Conservation (phyloP, 2,888 invertebrate genomes). For the Ceraclea dissimilis region DNA sequence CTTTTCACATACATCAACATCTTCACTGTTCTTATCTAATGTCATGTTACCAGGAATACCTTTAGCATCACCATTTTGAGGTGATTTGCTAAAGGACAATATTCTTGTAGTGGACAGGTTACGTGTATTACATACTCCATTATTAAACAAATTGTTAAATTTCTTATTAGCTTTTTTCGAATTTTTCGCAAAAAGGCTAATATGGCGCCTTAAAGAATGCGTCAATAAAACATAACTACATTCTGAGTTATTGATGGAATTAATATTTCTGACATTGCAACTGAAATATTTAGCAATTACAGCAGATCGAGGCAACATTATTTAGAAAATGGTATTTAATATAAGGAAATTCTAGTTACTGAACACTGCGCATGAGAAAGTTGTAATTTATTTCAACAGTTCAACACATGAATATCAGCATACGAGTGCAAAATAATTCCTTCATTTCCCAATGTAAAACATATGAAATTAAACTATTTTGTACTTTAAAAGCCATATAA, state of each 20-base stretch:
- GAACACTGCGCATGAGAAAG: no score
- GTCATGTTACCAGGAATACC: neutral
- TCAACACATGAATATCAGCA: no score
- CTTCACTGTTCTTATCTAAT: neutral
- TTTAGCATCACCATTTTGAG: neutral
- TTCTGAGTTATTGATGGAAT: slow-evolving; percentile 10
- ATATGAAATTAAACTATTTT: no score
- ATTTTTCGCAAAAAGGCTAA: slow-evolving; percentile 4
- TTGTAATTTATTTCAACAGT: no score
- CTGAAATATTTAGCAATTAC: slow-evolving; percentile 12
- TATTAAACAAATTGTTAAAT: neutral
- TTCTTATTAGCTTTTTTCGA: neutral
- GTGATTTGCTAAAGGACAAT: neutral
- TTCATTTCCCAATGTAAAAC: no score
- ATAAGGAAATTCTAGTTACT: no score
- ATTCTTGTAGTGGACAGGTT: slow-evolving; percentile 1
- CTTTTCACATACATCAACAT: neutral
- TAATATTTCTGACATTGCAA: slow-evolving; percentile 6
- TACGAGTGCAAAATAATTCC: no score
- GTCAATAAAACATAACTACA: slow-evolving; percentile 2
- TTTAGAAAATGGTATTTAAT: neutral
- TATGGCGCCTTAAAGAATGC: slow-evolving; percentile 5
- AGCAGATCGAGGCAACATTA: slow-evolving; percentile 21
- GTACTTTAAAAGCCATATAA: no score
- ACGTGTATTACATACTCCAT: neutral